These are phyloP conservation scores for Trissolcus japonicus DNA, from an alignment of 2,888 invertebrate genomes.

Conservation along the genomic window DNA sequence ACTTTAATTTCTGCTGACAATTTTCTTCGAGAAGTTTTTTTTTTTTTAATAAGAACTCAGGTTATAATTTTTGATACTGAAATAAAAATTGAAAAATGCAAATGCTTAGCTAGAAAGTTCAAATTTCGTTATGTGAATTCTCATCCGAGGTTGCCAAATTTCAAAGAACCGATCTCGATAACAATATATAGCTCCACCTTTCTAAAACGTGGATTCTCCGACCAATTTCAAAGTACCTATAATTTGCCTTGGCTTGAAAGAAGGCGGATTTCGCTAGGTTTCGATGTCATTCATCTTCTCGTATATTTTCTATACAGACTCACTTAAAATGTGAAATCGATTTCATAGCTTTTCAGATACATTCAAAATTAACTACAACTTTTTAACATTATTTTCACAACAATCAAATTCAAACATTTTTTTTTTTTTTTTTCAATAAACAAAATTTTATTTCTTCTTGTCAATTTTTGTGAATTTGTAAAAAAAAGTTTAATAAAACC, in stretches of 20 bases:
- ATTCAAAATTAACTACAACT: not conserved
- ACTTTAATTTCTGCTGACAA: too few relatives aligned
- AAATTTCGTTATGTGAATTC: constrained; percentile 35
- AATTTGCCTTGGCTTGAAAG: constrained; percentile 9
- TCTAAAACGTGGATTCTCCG: constrained; percentile 42
- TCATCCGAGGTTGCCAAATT: constrained; percentile 45
- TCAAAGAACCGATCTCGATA: constrained; percentile 34
- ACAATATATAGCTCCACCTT: constrained; percentile 36
- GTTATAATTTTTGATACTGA: not conserved
- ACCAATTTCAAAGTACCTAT: constrained; percentile 17
- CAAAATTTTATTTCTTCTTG: too few relatives aligned
- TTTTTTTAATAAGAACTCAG: not conserved
- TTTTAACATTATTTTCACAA: too few relatives aligned
- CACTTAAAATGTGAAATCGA: not conserved
- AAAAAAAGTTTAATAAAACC: too few relatives aligned
- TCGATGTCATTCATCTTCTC: too few relatives aligned
- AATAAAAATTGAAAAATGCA: constrained; percentile 37
- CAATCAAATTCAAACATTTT: too few relatives aligned
- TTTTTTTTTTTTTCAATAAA: too few relatives aligned
- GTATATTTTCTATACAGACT: too few relatives aligned
- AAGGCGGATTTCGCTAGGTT: constrained; percentile 1
- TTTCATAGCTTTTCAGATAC: not conserved
- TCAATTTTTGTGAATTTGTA: too few relatives aligned
- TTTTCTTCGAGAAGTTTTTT: too few relatives aligned
- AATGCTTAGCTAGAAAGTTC: constrained; percentile 43